Base-by-base conservation (phyloP, 2,113 vertebrate species). In the Tenrec ecaudatus region DNA sequence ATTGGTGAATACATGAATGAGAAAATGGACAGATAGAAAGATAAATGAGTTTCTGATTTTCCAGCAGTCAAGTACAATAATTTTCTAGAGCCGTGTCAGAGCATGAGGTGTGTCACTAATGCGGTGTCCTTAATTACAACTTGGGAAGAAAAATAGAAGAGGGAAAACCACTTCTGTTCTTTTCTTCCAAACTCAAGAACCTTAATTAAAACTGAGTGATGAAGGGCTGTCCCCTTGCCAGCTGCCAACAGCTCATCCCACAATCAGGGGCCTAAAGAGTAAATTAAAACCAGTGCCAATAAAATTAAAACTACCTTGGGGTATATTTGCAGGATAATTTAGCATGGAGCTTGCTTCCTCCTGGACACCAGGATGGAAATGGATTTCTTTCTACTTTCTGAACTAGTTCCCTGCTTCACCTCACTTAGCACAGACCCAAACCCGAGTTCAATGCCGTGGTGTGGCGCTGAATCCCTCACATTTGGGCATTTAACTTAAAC, bases 251-350 rank as follows among this genome's bases (percentile, higher is more conserved):
- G 96, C 92, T 97, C 95, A 88, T 95, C 82, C 82, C 90, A 88
- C 66, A 92, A 90, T 94, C 96, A 96, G 93, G 93, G 94, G 88
- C 94, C 95, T 94, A 92, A 96, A 94, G 90, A 97, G 96, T 96
- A 97, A 97, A 97, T 97, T 97, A 97, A 96, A 97, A 97, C 95
- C 97, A 96, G 96, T 90, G 92, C 96, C 96, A 97, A 93, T 97
- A 97, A 97, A 97, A 97, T 96, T 96, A 96, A 97, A 96, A 96
- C 90, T 94, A 96, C 97, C 93, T 95, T 82, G 89, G 96, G 96
- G 96, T 92, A 96, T 95, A 97, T 95, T 97, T 96, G 95, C 86
- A 90, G 96, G 94, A 95, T 95, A 96, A 97, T 97, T 97, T 96
- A 97, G 90, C 84, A 82, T 82, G 66, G 88, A 94, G 95, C 94